phyloP scores from a whole-genome alignment of 2,113 vertebrate species.

The Lanius ludovicianus region DNA sequence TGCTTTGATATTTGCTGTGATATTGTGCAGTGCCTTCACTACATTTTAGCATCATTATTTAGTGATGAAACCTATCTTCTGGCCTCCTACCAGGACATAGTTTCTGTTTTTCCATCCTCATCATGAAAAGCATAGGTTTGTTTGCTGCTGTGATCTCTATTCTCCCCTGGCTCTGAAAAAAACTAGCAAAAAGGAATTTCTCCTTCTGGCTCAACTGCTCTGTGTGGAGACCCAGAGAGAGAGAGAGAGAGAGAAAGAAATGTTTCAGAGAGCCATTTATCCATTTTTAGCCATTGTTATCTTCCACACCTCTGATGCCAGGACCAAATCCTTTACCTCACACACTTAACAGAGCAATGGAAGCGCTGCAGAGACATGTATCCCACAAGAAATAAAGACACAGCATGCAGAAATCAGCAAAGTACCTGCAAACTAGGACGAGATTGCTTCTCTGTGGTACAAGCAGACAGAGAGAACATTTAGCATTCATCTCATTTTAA shows the following conservation, averaged over 20 bases:
- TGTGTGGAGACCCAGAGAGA: neutral
- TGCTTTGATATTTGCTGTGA: neutral
- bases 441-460: neutral
- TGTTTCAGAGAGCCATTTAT: neutral
- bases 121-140: neutral
- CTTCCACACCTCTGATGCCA: neutral
- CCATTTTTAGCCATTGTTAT: neutral
- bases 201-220: neutral
- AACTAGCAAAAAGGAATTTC: neutral
- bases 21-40: neutral
- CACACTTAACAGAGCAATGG: neutral
- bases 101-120: neutral
- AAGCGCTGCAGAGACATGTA: neutral
- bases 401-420: fast-evolving
- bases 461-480: neutral
- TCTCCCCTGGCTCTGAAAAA: neutral
- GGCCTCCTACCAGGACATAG: neutral
- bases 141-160: neutral
- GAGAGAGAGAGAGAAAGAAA: neutral
- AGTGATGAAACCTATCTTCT: neutral
- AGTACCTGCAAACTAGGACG: neutral
- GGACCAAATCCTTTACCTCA: neutral
- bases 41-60: neutral
- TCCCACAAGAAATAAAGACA: neutral
- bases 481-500: neutral